Conservation (phyloP, 2,797 vertebrate species). For the Trichosurus vulpecula region DNA sequence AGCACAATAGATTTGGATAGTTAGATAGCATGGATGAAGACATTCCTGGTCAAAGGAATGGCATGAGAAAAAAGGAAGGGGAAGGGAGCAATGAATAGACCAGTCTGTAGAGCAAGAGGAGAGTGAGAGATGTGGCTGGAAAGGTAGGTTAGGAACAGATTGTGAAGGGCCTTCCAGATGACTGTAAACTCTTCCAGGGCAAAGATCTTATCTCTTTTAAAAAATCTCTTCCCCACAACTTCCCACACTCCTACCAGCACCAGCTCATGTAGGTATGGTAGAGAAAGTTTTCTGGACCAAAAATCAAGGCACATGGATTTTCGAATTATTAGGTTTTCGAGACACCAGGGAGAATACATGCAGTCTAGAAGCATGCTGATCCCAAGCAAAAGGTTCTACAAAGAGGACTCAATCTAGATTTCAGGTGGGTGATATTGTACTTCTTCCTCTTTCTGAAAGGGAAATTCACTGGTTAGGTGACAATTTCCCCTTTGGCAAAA, state of each 20-base stretch:
- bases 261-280: neutral
- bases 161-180: neutral
- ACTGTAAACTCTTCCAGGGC: neutral
- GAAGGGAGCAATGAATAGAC: neutral
- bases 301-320: neutral
- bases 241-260: neutral
- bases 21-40: neutral
- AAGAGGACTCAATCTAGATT: neutral
- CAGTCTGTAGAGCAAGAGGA: neutral
- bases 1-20: neutral
- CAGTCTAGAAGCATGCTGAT: neutral
- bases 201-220: neutral
- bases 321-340: neutral
- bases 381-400: neutral
- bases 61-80: neutral
- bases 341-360: neutral
- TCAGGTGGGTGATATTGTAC: neutral
- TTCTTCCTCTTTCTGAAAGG: neutral
- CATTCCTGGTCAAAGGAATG: neutral
- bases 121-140: neutral
- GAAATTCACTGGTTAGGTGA: neutral
- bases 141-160: neutral
- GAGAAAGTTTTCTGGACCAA: neutral
- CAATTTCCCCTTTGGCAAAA: neutral
- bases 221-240: neutral